Evolutionary conservation across 2,888 invertebrate genomes (phyloP).

Genomic region (Tetanocera ferruginea): DNA sequence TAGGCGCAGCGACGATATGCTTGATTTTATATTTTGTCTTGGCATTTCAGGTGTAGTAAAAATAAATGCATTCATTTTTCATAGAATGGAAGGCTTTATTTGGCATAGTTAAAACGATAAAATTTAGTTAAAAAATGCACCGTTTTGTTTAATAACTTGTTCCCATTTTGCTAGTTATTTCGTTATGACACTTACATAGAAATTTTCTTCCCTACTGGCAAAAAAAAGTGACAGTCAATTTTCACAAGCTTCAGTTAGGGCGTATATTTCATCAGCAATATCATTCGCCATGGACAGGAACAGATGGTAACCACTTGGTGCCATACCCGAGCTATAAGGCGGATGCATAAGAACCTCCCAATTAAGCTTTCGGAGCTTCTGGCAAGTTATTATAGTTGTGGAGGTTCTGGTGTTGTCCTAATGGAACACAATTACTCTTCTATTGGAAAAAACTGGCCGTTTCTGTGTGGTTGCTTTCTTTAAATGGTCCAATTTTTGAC

Average conservation of each 20-base stretch:
- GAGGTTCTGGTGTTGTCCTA: not conserved
- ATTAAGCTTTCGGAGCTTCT: conserved; percentile 3
- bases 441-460: not conserved
- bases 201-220: not conserved
- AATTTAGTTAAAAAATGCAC: not conserved
- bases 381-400: not conserved
- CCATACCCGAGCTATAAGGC: not conserved
- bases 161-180: conserved; percentile 1
- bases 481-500: no score
- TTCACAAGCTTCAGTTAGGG: no score
- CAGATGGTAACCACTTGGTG: not conserved
- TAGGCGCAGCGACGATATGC: no score
- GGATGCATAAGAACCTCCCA: conserved; percentile 22
- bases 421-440: not conserved
- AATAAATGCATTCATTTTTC: no score
- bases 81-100: no score
- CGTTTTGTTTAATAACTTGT: conserved; percentile 6
- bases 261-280: not conserved
- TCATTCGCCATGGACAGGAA: not conserved
- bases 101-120: no score
- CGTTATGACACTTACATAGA: not conserved
- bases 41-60: no score
- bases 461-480: not conserved
- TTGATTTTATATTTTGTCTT: no score
- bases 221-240: not conserved